These are phyloP conservation scores for Choreutis nemorana DNA, from an alignment of 2,888 invertebrate genomes.

Conservation along the genomic window DNA sequence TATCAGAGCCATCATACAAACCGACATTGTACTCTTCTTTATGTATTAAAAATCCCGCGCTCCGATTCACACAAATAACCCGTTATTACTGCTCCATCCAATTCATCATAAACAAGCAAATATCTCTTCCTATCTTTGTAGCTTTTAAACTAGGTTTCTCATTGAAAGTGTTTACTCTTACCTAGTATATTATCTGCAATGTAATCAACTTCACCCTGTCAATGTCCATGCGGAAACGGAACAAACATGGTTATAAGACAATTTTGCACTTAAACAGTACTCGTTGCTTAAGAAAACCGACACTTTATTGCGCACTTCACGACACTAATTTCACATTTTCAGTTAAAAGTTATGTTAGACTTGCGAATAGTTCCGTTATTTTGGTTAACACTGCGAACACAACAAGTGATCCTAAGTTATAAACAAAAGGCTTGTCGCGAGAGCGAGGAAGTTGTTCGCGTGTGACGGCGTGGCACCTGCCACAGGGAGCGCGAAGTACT, in stretches of 20 bases:
- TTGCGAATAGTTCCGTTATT: slow-evolving; percentile 10
- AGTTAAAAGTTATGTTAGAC: slow-evolving; percentile 9
- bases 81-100: too few species aligned
- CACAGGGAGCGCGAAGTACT: slow-evolving; percentile 48
- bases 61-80: slow-evolving; percentile 18
- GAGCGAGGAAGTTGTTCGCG: slow-evolving; percentile 33
- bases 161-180: too few species aligned
- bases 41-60: slow-evolving; percentile 8
- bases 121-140: slow-evolving; percentile 4
- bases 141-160: too few species aligned
- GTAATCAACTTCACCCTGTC: too few species aligned
- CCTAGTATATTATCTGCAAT: too few species aligned
- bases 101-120: slow-evolving; percentile 6
- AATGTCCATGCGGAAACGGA: slow-evolving; percentile 31
- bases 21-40: slow-evolving; percentile 6
- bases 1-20: slow-evolving; percentile 6
- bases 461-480: slow-evolving; percentile 52
- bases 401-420: slow-evolving; percentile 49
- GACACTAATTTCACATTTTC: slow-evolving; percentile 47
- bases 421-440: slow-evolving; percentile 54
- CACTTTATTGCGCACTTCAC: slow-evolving; percentile 56
- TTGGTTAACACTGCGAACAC: slow-evolving; percentile 23
- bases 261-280: slow-evolving; percentile 55
- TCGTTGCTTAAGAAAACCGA: too few species aligned
- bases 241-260: slow-evolving; percentile 36